Percentiles rank a stretch among this genome's conserved stretches.
phyloP scores from a whole-genome alignment of 2,797 vertebrate species.

The Eleutherodactylus coqui region DNA sequence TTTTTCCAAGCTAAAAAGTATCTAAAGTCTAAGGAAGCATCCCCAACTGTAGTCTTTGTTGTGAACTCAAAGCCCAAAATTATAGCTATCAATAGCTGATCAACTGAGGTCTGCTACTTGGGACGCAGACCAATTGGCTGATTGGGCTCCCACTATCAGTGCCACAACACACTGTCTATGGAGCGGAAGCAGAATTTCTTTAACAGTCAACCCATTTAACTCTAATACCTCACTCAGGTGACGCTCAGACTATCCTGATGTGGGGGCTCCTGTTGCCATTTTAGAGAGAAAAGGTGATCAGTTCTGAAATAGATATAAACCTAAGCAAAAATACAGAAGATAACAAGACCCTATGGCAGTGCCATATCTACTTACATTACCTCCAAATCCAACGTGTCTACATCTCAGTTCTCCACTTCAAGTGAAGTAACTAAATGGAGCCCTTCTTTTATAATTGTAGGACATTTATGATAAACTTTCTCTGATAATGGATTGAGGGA shows the following conservation, averaged over 20 bases:
- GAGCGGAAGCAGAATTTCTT: no score
- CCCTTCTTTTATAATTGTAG: background rate
- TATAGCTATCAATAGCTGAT: no score
- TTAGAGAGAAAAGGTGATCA: background rate
- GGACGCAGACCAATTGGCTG: no score
- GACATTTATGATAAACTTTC: background rate
- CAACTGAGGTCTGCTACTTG: no score
- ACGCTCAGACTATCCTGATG: background rate
- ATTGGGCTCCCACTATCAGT: no score
- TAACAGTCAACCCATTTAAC: background rate
- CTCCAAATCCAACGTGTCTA: background rate
- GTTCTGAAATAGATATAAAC: background rate
- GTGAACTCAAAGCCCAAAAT: no score
- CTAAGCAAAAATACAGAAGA: background rate
- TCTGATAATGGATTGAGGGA: background rate
- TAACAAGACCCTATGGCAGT: background rate
- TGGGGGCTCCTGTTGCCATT: background rate
- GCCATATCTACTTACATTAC: background rate
- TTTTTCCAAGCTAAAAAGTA: no score
- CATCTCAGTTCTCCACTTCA: background rate
- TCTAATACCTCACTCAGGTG: background rate
- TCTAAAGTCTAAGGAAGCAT: no score
- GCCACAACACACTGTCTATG: no score
- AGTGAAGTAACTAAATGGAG: background rate
- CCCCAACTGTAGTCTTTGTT: no score